Evolutionary conservation across 1,140 invertebrate genomes (phyloP), one percentile per base, ranked within the genome.

Genomic region (Paraescarpia echinospica): DNA sequence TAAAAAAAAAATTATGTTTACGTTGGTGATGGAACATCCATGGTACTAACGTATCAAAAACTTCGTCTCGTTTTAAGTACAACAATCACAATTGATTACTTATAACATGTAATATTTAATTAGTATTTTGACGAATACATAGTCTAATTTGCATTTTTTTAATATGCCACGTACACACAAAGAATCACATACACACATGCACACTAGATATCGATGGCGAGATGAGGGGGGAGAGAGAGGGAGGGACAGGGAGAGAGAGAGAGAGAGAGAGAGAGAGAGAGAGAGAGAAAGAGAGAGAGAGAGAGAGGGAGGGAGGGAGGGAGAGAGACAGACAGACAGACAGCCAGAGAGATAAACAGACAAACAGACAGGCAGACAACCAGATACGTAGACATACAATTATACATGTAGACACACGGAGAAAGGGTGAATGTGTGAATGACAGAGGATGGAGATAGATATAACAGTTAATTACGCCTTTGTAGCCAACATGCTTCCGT

Each of bases 251-350:
- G n/a, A n/a, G n/a, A n/a, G n/a, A n/a, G n/a, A n/a, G n/a, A n/a
- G n/a, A n/a, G 41, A 48, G 41, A 48, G 41, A 48, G 89, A 33
- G 89, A 33, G 89, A 33, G 89, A 90, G 89, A 90, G 89, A 90
- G 89, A 90, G 89, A 90, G 89, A 90, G 89, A 90, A 22, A 90
- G 89, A 90, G 89, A 90, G 89, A 90, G 89, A 90, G 89, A 90
- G 89, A 90, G 89, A 90, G 89, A 90, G 89, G 27, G 89, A 90
- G 89, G 27, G 89, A 90, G 33, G 27, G 89, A 90, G 89, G 27
- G 33, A 35, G 0, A 51, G 48, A 51, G 48, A 48, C 14, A 48
- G 5, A 48, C 14, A 48, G 5, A 48, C 14, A 48, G 5, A 48
- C 14, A 48, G n/a, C n/a, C n/a, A n/a, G n/a, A n/a, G n/a, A n/a